phyloP scores from a whole-genome alignment of 2,113 vertebrate genomes.

The Istiophorus platypterus region DNA sequence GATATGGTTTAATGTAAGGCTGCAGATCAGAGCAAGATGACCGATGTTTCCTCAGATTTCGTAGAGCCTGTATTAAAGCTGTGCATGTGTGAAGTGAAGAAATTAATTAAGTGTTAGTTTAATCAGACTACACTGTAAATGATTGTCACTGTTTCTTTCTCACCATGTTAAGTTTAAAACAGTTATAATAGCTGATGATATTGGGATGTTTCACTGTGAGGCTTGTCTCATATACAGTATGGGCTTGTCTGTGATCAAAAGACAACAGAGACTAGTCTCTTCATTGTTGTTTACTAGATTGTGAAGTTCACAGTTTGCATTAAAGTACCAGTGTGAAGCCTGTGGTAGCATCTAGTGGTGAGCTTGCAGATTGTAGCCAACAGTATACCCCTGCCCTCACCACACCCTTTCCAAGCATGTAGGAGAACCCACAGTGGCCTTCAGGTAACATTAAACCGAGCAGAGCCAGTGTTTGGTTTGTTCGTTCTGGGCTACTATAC shows the following conservation, averaged over 20 bases:
- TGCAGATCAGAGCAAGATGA: background rate
- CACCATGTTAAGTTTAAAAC: background rate
- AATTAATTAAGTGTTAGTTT: background rate
- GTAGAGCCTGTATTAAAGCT: background rate
- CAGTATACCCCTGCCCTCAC: too few relatives aligned
- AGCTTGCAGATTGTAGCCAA: too few relatives aligned
- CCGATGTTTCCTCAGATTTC: background rate
- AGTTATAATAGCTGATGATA: background rate
- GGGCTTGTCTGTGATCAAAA: conserved; percentile 16
- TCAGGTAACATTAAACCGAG: too few relatives aligned
- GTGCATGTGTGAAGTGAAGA: background rate
- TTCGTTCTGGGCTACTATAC: too few relatives aligned
- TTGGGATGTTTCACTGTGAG: background rate
- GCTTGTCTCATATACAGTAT: background rate
- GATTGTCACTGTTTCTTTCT: background rate
- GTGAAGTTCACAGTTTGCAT: conserved; percentile 18
- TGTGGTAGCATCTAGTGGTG: too few relatives aligned
- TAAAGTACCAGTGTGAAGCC: background rate
- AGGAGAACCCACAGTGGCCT: too few relatives aligned
- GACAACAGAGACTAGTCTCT: conserved; percentile 3
- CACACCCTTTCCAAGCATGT: too few relatives aligned
- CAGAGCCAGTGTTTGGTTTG: too few relatives aligned
- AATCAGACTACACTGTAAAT: background rate
- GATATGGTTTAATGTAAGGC: background rate
- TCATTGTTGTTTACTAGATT: conserved; percentile 14